These are phyloP conservation scores for Orthosia gracilis DNA, from an alignment of 2,888 invertebrate species.

Conservation along the genomic window DNA sequence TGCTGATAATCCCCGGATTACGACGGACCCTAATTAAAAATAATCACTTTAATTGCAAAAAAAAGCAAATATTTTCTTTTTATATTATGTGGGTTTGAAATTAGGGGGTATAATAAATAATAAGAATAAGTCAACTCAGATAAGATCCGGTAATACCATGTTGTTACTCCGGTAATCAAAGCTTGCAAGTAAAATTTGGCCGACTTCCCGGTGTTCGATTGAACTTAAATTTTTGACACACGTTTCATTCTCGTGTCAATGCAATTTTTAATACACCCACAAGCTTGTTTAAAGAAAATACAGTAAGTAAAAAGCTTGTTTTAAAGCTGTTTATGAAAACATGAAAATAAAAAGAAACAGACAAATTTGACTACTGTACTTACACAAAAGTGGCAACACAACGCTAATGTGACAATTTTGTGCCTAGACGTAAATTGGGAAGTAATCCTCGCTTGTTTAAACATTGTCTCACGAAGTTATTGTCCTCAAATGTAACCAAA, in stretches of 20 bases:
- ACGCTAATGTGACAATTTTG: slow-evolving; percentile 76
- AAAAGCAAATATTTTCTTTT: slow-evolving; percentile 56
- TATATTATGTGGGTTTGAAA: slow-evolving; percentile 40
- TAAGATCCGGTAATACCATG: slow-evolving; percentile 10
- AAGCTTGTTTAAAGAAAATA: too few species aligned
- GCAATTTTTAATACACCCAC: too few species aligned
- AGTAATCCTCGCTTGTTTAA: slow-evolving; percentile 65
- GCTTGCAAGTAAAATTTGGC: too few species aligned
- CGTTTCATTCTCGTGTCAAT: too few species aligned
- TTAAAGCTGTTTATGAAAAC: slow-evolving; percentile 31
- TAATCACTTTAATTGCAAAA: slow-evolving; percentile 56
- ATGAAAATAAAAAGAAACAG: slow-evolving; percentile 24
- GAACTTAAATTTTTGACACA: too few species aligned
- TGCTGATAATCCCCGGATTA: slow-evolving; percentile 63
- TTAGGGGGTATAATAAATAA: slow-evolving; percentile 22
- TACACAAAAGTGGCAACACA: slow-evolving; percentile 71
- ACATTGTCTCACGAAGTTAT: slow-evolving; percentile 69
- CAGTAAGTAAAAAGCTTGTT: not conserved
- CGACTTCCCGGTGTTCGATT: too few species aligned
- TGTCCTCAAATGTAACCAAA: slow-evolving; percentile 69
- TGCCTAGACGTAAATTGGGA: slow-evolving; percentile 72
- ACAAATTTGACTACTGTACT: slow-evolving; percentile 39
- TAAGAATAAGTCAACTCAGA: slow-evolving; percentile 9
- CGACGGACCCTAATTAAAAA: slow-evolving; percentile 61
- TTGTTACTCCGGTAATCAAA: too few species aligned